Conservation (phyloP, 2,888 invertebrate genomes). For the Teinopalpus imperialis region DNA sequence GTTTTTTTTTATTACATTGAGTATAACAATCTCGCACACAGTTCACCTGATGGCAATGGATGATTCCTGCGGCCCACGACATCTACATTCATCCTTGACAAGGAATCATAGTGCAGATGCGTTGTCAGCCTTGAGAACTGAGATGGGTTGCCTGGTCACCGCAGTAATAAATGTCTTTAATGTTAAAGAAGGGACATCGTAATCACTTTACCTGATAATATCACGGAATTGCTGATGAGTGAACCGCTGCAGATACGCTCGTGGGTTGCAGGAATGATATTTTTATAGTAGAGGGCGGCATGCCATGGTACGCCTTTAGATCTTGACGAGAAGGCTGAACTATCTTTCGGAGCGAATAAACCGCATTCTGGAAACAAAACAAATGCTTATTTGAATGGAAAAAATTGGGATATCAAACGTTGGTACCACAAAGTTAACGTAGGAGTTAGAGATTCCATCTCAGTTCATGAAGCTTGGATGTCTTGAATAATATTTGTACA, state of each 20-base stretch:
- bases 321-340: conserved; percentile 46
- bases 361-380: conserved; percentile 49
- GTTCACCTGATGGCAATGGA: too few relatives aligned
- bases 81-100: too few relatives aligned
- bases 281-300: conserved; percentile 70
- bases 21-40: too few relatives aligned
- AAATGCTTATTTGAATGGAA: too few relatives aligned
- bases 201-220: conserved; percentile 49
- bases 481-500: too few relatives aligned
- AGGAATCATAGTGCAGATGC: too few relatives aligned
- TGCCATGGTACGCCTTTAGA: conserved; percentile 79
- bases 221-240: conserved; percentile 55
- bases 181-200: background rate
- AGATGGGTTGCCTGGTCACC: background rate
- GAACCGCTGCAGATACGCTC: conserved; percentile 80
- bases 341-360: conserved; percentile 37
- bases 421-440: too few relatives aligned
- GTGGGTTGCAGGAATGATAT: conserved; percentile 46
- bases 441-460: too few relatives aligned
- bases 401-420: too few relatives aligned
- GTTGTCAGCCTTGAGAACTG: background rate
- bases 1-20: too few relatives aligned
- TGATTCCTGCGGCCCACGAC: too few relatives aligned
- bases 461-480: too few relatives aligned
- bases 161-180: background rate